Conservation (phyloP, 1,140 invertebrate species). For the Achatina immaculata region DNA sequence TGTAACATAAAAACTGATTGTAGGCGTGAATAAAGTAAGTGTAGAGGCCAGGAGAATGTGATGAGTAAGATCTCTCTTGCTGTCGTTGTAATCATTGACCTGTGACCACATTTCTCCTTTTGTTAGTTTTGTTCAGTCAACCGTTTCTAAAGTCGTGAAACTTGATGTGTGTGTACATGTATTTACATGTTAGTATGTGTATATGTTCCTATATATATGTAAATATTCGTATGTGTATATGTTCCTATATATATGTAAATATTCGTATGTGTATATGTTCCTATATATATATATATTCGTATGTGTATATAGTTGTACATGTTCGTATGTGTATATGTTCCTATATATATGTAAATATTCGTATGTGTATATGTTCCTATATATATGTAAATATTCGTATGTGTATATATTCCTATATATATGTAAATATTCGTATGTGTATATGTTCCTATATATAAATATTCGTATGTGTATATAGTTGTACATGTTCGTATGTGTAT, state of each 20-base stretch:
- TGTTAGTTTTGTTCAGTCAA: background rate
- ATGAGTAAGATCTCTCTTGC: no score
- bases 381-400: no score
- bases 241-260: background rate
- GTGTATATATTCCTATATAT: conserved; percentile 1
- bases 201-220: conserved; percentile 3
- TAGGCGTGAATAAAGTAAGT: no score
- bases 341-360: no score
- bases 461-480: background rate
- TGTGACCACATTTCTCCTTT: background rate
- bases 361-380: no score
- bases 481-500: no score
- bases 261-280: background rate
- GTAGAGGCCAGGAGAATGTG: no score
- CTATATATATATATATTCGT: background rate
- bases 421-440: conserved; percentile 4
- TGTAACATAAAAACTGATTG: no score
- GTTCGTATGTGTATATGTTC: no score
- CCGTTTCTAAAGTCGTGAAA: background rate
- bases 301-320: no score
- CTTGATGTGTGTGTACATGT: background rate
- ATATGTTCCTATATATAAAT: conserved; percentile 23
- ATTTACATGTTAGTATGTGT: conserved; percentile 1
- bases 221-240: background rate
- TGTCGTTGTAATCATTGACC: no score